These are phyloP conservation scores for Glossosoma conforme DNA, from an alignment of 1,140 invertebrate genomes.

Conservation along the genomic window DNA sequence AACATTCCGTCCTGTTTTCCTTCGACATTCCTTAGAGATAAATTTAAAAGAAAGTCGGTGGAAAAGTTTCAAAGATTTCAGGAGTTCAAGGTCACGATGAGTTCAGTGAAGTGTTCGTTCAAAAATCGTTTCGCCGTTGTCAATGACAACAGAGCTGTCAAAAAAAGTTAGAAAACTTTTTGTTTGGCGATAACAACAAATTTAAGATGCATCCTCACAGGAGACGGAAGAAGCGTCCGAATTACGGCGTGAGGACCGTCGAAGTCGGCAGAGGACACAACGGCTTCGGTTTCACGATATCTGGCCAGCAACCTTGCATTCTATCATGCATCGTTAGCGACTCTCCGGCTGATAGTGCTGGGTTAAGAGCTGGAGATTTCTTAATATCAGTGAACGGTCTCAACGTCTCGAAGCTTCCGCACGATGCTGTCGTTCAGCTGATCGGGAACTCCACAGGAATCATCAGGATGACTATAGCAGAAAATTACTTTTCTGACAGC, in stretches of 20 bases:
- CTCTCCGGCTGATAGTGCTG: constrained; percentile 69
- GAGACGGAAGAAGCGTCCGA: constrained; percentile 43
- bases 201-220: constrained; percentile 31
- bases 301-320: constrained; percentile 88
- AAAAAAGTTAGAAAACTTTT: no score
- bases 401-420: constrained; percentile 81
- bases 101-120: no score
- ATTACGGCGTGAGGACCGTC: constrained; percentile 67
- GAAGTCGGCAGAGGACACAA: constrained; percentile 78
- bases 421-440: constrained; percentile 87
- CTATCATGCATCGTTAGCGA: constrained; percentile 81
- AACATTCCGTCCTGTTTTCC: constrained; percentile 14
- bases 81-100: no score
- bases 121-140: no score
- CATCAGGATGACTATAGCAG: constrained; percentile 78
- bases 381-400: constrained; percentile 86
- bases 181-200: no score
- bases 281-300: constrained; percentile 90
- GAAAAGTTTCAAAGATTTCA: no score
- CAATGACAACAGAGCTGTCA: no score
- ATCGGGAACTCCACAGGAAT: constrained; percentile 78
- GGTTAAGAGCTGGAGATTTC: constrained; percentile 85
- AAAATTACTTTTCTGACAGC: constrained; percentile 83
- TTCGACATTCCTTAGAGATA: no score
- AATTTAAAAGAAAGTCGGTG: no score